Percentiles rank a stretch among this genome's conserved stretches.
phyloP scores from a whole-genome alignment of 2,888 invertebrate species.

The Timandra comae region DNA sequence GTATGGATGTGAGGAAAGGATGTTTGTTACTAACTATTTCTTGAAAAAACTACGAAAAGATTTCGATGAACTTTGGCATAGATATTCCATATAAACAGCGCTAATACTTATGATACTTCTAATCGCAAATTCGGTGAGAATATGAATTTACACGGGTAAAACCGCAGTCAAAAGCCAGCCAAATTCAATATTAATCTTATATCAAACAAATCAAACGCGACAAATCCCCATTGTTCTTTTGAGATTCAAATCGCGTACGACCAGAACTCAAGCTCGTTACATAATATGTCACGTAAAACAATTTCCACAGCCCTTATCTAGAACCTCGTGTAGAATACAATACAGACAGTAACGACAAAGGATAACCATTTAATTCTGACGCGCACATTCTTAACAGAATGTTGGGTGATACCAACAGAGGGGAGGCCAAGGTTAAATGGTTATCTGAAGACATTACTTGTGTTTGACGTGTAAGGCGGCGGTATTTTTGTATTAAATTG shows the following conservation, averaged over 20 bases:
- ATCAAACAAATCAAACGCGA: constrained; percentile 11
- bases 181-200: no score
- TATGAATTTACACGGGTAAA: no score
- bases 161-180: no score
- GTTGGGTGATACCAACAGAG: constrained; percentile 2
- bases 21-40: no score
- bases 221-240: constrained; percentile 7
- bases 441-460: constrained; percentile 13
- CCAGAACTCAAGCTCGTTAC: constrained; percentile 34
- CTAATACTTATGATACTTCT: no score
- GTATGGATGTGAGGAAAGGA: no score
- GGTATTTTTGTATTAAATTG: constrained; percentile 10
- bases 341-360: constrained; percentile 21
- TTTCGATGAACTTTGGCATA: no score
- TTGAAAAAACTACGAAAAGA: no score
- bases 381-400: constrained; percentile 9
- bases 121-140: no score
- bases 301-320: constrained; percentile 54
- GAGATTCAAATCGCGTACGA: constrained; percentile 24
- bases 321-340: constrained; percentile 44
- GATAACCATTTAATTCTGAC: constrained; percentile 16
- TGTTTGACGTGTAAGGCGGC: constrained; percentile 18
- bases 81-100: no score
- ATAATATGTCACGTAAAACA: constrained; percentile 62
- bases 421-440: constrained; percentile 13